Conservation (phyloP, 2,113 vertebrate genomes). For the Sarotherodon lohbergeri region DNA sequence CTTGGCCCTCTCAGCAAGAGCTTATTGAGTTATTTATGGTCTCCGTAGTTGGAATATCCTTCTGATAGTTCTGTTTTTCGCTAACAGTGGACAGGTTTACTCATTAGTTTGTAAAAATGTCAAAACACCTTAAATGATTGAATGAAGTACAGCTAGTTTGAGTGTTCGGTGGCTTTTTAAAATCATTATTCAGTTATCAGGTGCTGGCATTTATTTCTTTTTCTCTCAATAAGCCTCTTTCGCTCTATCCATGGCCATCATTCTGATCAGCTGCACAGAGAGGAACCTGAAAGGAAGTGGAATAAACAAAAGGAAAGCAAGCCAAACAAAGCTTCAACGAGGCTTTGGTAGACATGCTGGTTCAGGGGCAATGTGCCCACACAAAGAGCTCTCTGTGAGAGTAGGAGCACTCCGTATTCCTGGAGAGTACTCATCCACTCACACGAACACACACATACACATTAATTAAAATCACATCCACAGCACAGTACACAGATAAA, state of each 20-base stretch:
- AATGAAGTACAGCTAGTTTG: background rate
- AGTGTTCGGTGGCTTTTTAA: background rate
- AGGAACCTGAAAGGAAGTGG: slow-evolving; percentile 54
- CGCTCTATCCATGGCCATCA: background rate
- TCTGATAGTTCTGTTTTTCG: background rate
- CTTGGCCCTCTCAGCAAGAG: background rate
- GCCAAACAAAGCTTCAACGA: slow-evolving; percentile 48
- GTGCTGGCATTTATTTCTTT: background rate
- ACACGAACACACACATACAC: background rate
- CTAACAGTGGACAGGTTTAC: background rate
- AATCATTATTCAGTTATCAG: background rate
- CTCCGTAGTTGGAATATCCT: background rate
- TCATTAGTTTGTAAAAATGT: background rate
- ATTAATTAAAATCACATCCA: background rate
- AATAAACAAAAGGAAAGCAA: slow-evolving; percentile 52
- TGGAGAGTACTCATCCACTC: slow-evolving; percentile 46
- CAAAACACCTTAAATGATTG: background rate
- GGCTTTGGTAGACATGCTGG: slow-evolving; percentile 42
- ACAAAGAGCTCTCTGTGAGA: slow-evolving; percentile 69
- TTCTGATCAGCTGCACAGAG: slow-evolving; percentile 56
- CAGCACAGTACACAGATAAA: background rate
- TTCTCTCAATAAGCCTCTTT: background rate
- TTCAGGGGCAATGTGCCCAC: slow-evolving; percentile 35
- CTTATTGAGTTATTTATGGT: background rate
- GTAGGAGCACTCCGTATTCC: slow-evolving; percentile 60